A percentile compares a stretch with the other conserved stretches of the same genome.
phyloP scores from a whole-genome alignment of 2,113 vertebrate genomes.

The Sus scrofa region T2T-Sscrofa CM000819.6:20110001-20110500 shows the following conservation, averaged over 20 bases:
- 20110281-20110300: neutral
- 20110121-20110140: neutral
- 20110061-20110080: neutral
- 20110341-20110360: neutral
- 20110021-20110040: neutral
- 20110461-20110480: neutral
- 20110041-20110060: neutral
- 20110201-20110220: fast-evolving
- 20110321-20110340: neutral
- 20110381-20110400: neutral
- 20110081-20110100: neutral
- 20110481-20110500: neutral
- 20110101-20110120: neutral
- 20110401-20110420: neutral
- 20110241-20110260: neutral
- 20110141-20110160: neutral
- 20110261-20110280: neutral
- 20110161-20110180: neutral
- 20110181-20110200: neutral
- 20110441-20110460: neutral
- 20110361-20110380: neutral
- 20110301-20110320: too few relatives aligned
- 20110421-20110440: neutral
- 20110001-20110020: neutral
- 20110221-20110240: neutral